Base-by-base conservation (phyloP, 1,140 invertebrate species). In the Pseudomyrmex flavicornis region DNA sequence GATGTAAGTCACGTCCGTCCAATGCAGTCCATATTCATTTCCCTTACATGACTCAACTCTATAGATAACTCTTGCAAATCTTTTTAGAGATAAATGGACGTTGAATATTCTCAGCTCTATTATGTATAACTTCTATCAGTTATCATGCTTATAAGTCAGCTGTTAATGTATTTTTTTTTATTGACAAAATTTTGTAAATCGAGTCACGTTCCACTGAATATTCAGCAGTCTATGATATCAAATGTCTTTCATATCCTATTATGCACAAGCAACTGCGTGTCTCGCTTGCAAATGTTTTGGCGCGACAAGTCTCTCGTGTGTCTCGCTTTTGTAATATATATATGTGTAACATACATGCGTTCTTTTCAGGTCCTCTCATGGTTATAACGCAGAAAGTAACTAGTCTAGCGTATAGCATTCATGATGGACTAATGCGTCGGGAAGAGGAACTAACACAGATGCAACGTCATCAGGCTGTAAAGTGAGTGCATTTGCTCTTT, bases 371-470 rank as follows among this genome's bases (percentile, higher is more conserved):
- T 93, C 98, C 96, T 66, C 92, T 99, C 85, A 99, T 99, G 99
- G 98, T 99, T n/a, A 97, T 98, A 85, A 98, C 98, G 1, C 98
- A 99, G 94, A 98, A 99, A 95, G 96, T 99, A 10, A 99, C 98
- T 46, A 98, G 97, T 90, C 93, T 99, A 54, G 98, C 98, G 0
- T 99, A 98, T 93, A 97, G 96, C 90, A 93, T 99, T 56, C 97
- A 99, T 93, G 99, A 99, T 95, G 98, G 98, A 13, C 91, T 97
- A 52, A 94, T 94, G 9, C 94, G 95, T 56, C 95, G 95, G 79
- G 94, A 96, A 85, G 95, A 96, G 79, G 95, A 97, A 35, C 91
- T 98, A 44, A 96, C 96, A 44, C 94, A 95, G 69, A 95, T 95
- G 48, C 97, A 98, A 93, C 96, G 96, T 91, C 93, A 95, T 87